These are phyloP conservation scores for Kuschelorhynchus macadamiae DNA, from an alignment of 2,888 invertebrate species.

Conservation along the genomic window DNA sequence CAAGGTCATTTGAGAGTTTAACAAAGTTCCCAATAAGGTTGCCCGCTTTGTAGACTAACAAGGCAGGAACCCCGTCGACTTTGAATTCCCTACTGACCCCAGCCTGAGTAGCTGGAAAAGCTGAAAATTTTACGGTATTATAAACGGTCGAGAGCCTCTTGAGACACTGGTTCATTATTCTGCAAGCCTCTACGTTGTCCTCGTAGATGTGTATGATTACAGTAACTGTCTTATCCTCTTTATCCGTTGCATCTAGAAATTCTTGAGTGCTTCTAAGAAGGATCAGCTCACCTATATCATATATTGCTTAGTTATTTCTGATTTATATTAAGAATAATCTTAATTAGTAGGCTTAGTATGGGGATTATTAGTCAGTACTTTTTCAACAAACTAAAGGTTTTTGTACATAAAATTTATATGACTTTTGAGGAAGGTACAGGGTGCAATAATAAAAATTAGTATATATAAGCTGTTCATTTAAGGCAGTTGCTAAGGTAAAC, in stretches of 20 bases:
- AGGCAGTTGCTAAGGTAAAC: too few relatives aligned
- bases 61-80: constrained; percentile 89
- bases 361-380: too few relatives aligned
- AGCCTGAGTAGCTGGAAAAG: constrained; percentile 84
- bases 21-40: constrained; percentile 95
- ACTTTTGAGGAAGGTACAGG: too few relatives aligned
- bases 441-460: too few relatives aligned
- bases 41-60: constrained; percentile 91
- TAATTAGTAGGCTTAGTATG: too few relatives aligned
- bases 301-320: too few relatives aligned
- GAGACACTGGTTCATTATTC: constrained; percentile 88
- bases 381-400: too few relatives aligned
- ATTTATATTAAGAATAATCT: too few relatives aligned
- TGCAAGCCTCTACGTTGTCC: constrained; percentile 77
- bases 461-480: too few relatives aligned
- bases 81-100: constrained; percentile 91
- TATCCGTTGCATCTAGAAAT: constrained; percentile 89
- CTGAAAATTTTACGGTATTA: constrained; percentile 90
- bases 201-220: constrained; percentile 93
- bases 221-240: constrained; percentile 86
- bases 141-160: constrained; percentile 83
- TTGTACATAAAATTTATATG: too few relatives aligned
- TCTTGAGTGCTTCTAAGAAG: constrained; percentile 80
- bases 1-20: constrained; percentile 87
- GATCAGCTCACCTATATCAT: constrained; percentile 70